Conservation (phyloP, 2,888 invertebrate genomes). For the Polydrusus cervinus region DNA sequence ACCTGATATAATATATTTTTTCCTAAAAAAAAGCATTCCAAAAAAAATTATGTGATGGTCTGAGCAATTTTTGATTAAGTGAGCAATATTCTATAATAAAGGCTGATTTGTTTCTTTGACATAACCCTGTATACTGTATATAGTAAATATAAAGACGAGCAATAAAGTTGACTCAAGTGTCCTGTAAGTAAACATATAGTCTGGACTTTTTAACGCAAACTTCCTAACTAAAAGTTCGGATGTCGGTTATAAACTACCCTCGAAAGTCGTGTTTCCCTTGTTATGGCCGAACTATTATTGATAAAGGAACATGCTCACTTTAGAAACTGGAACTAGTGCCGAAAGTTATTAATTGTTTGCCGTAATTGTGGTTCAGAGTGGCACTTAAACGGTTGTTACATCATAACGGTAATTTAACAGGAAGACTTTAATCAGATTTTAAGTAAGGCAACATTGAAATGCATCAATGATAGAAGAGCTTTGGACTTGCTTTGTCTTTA, state of each 20-base stretch:
- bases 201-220: not conserved
- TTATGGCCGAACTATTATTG: slow-evolving; percentile 41
- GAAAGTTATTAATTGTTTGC: slow-evolving; percentile 29
- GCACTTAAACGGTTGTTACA: slow-evolving; percentile 4
- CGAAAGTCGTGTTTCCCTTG: slow-evolving; percentile 34
- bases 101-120: too few species aligned
- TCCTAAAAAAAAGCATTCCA: too few species aligned
- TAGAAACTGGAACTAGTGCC: slow-evolving; percentile 24
- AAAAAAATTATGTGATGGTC: too few species aligned
- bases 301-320: slow-evolving; percentile 31
- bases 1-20: too few species aligned
- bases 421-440: not conserved
- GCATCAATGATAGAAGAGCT: too few species aligned
- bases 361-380: slow-evolving; percentile 5
- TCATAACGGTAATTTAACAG: slow-evolving; percentile 4
- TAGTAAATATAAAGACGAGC: too few species aligned
- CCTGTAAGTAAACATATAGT: not conserved
- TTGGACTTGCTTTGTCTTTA: too few species aligned
- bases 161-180: not conserved
- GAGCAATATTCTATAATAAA: too few species aligned
- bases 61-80: too few species aligned
- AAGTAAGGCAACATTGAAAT: too few species aligned
- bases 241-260: slow-evolving; percentile 18
- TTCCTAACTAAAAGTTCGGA: slow-evolving; percentile 1
- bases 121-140: too few species aligned